Conservation (phyloP, 2,888 invertebrate genomes). For the Tetropium fuscum region DNA sequence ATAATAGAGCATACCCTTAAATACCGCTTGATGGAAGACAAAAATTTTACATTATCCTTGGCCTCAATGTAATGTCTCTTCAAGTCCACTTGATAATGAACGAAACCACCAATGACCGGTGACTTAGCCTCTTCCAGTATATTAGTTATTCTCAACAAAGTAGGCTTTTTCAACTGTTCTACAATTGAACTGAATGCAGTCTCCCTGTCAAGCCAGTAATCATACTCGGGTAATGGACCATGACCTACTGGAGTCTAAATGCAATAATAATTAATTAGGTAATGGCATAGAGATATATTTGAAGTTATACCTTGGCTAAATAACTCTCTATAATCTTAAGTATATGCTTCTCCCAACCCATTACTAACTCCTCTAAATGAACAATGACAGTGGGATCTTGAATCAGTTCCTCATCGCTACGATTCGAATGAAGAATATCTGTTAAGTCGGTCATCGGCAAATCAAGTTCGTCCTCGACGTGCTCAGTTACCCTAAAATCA, state of each 20-base stretch:
- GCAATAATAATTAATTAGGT: constrained; percentile 31
- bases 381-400: constrained; percentile 68
- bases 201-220: constrained; percentile 87
- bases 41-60: constrained; percentile 82
- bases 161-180: constrained; percentile 84
- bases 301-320: constrained; percentile 71
- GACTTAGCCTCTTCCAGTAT: constrained; percentile 71
- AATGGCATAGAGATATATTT: too few species aligned
- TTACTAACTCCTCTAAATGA: constrained; percentile 73
- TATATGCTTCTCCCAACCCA: constrained; percentile 77
- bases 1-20: constrained; percentile 72
- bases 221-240: constrained; percentile 87
- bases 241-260: constrained; percentile 73
- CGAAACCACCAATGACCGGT: constrained; percentile 71
- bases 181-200: constrained; percentile 81
- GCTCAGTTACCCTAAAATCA: constrained; percentile 77
- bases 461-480: constrained; percentile 80
- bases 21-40: constrained; percentile 80
- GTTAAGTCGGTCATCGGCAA: constrained; percentile 74
- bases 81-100: constrained; percentile 72
- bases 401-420: constrained; percentile 57
- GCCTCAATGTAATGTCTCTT: constrained; percentile 77
- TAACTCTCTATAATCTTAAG: constrained; percentile 70
- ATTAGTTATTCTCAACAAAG: constrained; percentile 72
- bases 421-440: constrained; percentile 60